Percentiles rank a stretch among this genome's conserved stretches.
These are phyloP conservation scores for Sakesphorus luctuosus DNA, from an alignment of 2,113 vertebrate species.

Conservation along the genomic window DNA sequence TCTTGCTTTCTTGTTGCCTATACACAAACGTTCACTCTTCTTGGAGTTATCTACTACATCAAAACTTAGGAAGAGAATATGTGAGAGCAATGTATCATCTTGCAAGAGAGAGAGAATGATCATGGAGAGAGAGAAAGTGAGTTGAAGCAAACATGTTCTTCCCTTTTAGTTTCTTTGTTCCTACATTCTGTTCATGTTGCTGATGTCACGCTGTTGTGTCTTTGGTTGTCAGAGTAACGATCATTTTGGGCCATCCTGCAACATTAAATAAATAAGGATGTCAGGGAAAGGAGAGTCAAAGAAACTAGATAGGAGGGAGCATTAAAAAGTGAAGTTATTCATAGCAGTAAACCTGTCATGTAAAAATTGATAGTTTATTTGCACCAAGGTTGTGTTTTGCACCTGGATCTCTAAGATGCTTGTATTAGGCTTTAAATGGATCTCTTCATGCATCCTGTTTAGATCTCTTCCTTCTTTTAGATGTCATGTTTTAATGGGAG, in stretches of 20 bases:
- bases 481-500: background rate
- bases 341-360: background rate
- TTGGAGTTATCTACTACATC: background rate
- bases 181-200: background rate
- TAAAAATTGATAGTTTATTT: background rate
- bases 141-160: background rate
- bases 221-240: slow-evolving; percentile 82
- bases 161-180: background rate
- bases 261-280: slow-evolving; percentile 79
- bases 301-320: background rate
- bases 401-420: background rate
- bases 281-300: slow-evolving; percentile 66
- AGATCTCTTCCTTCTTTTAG: background rate
- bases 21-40: background rate
- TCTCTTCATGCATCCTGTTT: background rate
- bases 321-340: background rate
- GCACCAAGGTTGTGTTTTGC: background rate
- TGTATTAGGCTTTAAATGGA: background rate
- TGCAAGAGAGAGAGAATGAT: background rate
- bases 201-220: slow-evolving; percentile 33
- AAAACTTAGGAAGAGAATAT: background rate
- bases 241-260: slow-evolving; percentile 78
- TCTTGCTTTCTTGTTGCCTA: background rate
- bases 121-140: background rate
- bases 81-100: background rate